Conservation (phyloP, 2,797 vertebrate genomes). For the Cuniculus paca region DNA sequence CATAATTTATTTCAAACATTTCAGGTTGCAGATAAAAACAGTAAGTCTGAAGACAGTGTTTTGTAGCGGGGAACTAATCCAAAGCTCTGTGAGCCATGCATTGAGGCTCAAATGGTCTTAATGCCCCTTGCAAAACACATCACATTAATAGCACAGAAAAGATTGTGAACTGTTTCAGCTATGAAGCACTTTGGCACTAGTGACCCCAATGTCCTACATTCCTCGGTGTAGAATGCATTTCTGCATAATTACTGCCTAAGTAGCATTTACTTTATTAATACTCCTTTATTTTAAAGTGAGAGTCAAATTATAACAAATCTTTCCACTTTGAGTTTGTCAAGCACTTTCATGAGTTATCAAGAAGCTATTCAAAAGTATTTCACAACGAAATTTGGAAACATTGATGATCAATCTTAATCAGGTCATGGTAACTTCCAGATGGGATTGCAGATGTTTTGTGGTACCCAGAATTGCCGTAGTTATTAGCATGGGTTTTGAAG, state of each 20-base stretch:
- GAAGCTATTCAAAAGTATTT: neutral
- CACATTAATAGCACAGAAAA: neutral
- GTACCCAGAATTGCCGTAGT: too few species aligned
- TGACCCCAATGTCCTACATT: neutral
- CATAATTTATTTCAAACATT: neutral
- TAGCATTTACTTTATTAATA: neutral
- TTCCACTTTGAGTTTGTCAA: neutral
- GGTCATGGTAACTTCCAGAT: neutral
- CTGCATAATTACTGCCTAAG: neutral
- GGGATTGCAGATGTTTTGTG: neutral
- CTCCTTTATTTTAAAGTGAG: neutral
- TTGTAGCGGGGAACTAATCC: neutral
- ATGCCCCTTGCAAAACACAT: neutral
- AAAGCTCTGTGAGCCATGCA: fast-evolving
- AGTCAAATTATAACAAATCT: neutral
- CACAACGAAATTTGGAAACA: neutral
- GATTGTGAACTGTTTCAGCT: neutral
- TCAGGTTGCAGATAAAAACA: neutral
- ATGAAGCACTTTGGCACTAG: neutral
- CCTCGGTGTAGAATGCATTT: neutral
- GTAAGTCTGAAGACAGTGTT: neutral
- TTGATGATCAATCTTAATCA: neutral
- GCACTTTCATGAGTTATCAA: neutral
- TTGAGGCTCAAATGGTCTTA: neutral
- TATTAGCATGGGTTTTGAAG: neutral